Base-by-base conservation (phyloP, 2,888 invertebrate genomes). In the Hesperia comma region DNA sequence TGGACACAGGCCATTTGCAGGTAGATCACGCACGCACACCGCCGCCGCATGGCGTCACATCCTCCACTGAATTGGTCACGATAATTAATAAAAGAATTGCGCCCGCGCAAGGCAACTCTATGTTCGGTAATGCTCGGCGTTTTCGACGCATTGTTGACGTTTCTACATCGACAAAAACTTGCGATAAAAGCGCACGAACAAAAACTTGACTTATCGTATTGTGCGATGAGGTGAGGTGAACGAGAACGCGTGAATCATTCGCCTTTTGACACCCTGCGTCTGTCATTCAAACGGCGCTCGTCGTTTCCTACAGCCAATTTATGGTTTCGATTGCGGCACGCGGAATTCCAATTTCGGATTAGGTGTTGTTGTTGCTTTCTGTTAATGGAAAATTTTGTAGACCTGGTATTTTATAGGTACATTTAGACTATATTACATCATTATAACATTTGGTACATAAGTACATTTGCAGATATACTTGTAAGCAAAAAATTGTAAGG, bases 81-180 rank as follows among this genome's bases (percentile, higher is more conserved):
- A 81, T 85, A 89, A 91, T 92, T 91, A 92, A 91, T 92, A 91
- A 92, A 91, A 91, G 85, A 85, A 86, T 83, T 84, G 90, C 85
- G 90, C 85, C 79, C 79, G 82, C 81, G 79, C 85, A 84, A 83
- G 78, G 79, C 80, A 81, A 79, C 75, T 69, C 90, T 90, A 86
- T 90, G 87, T 90, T 88, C 86, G 90, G 90, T 81, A 80, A 80
- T 81, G 80, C 80, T 74, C 79, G 77, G 76, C 74, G 71, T 75
- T 81, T 81, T 83, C 80, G 84, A 78, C 79, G 84, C 85, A 87
- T 80, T 85, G 83, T 83, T 85, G 84, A 84, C 80, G 80, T 79
- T 80, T 73, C 70, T 68, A 72, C 74, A 26, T 46, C 49, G 37
- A 32, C 53, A 53, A 53, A 53, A 53, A 71, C 73, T 69, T 67